Evolutionary conservation across 2,797 vertebrate species (phyloP), one percentile per base, ranked within the genome.

Genomic region (Pangasius djambal): DNA sequence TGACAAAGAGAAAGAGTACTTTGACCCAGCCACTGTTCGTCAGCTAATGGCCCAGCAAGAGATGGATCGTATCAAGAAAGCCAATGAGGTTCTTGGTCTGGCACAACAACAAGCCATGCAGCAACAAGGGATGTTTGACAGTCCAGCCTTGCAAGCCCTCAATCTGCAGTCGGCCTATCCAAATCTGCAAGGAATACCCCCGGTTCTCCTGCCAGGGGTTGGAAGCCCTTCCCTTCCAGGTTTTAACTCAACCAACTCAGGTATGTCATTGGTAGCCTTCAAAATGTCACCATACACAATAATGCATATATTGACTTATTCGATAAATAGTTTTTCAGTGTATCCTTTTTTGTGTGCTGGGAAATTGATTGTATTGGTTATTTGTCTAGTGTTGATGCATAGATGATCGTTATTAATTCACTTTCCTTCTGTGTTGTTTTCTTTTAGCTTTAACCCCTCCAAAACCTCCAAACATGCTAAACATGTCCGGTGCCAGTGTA

Each of bases 21-120:
- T 99, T 93, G 99, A 99, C 95, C 99, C 99, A 87, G 99, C 99
- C 89, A 99, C 99, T 91, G 98, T 99, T 92, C 98, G 99, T 91
- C 99, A 99, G 95, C 95, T 99, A 91, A 99, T 99, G 99, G 99
- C 99, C 91, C 99, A 99, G 90, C 99, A 99, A 95, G 99, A 99
- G 95, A 97, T 99, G 96, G 99, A 99, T 96, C 97, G 98, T 90
- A 99, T 99, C 93, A 99, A 99, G 96, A 99, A 99, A 94, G 98
- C 98, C 94, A 99, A 99, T 91, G 98, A 99, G 94, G 98, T 99
- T 93, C 97, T 99, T 89, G 98, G 99, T 96, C 95, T 99, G 95
- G 97, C 98, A 91, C 96, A 96, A 93, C 97, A 97, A 93, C 99
- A 99, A 95, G 97, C 97, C 93, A 95, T 96, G 95, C 96, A 97